A percentile compares a stretch with the other conserved stretches of the same genome.
These are phyloP conservation scores for Atrina japonica DNA, from an alignment of 2,888 invertebrate genomes.

Conservation along the genomic window DNA sequence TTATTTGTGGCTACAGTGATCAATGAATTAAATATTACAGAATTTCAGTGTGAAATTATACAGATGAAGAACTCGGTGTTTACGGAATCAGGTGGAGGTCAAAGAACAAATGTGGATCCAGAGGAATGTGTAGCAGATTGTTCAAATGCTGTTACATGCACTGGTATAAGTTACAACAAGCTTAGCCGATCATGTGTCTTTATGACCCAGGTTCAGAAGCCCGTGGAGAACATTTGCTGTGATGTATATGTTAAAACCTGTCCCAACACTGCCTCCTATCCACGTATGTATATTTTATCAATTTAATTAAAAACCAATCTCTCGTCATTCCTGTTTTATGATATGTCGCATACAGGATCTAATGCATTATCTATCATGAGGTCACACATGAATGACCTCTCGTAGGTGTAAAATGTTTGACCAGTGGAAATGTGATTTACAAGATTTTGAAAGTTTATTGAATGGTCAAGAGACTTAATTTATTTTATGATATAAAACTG, in stretches of 20 bases:
- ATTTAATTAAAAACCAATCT: no score
- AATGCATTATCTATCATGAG: no score
- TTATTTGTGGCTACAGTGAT: no score
- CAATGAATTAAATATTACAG: no score
- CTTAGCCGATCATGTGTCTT: constrained; percentile 42
- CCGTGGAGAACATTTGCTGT: constrained; percentile 46
- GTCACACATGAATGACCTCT: no score
- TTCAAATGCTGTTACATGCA: constrained; percentile 36
- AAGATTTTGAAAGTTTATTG: no score
- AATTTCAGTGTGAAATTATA: constrained; percentile 27
- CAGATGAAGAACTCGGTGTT: constrained; percentile 17
- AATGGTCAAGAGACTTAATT: no score
- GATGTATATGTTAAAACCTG: constrained; percentile 63
- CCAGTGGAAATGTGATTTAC: no score
- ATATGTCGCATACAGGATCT: no score
- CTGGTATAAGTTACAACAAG: constrained; percentile 40
- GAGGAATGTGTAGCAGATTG: constrained; percentile 37
- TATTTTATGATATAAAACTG: no score
- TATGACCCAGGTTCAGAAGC: constrained; percentile 41
- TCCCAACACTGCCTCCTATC: constrained; percentile 40
- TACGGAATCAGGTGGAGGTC: constrained; percentile 27
- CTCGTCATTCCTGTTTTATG: no score
- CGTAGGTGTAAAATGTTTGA: no score
- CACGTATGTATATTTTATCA: constrained; percentile 44
- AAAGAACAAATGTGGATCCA: constrained; percentile 15